Evolutionary conservation across 2,888 invertebrate genomes (phyloP).

Genomic region (Enchytraeus crypticus): DNA sequence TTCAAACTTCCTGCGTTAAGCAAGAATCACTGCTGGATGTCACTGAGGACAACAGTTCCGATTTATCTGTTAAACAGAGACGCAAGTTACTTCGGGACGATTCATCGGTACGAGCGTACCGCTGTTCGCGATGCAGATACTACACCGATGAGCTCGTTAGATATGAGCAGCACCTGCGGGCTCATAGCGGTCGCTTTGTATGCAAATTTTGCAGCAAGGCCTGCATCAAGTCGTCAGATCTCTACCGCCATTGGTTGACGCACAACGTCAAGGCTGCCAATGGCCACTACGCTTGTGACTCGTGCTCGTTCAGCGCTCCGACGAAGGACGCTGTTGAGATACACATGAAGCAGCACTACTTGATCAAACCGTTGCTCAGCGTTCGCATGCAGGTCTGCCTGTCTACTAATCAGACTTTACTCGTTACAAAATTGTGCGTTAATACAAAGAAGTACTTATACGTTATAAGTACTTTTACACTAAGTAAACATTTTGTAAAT

Average conservation of each 20-base stretch:
- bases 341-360: conserved; percentile 16
- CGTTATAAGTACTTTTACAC: no score
- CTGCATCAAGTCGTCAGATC: conserved; percentile 19
- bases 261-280: conserved; percentile 9
- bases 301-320: conserved; percentile 9
- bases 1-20: background rate
- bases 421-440: no score
- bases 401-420: no score
- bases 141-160: conserved; percentile 2
- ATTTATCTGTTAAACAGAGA: no score
- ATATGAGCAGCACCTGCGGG: conserved; percentile 13
- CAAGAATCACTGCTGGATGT: background rate
- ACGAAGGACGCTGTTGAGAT: conserved; percentile 2
- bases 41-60: no score
- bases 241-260: conserved; percentile 18
- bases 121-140: conserved; percentile 16
- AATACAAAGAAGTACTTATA: no score
- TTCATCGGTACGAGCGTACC: background rate
- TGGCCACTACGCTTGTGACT: conserved; percentile 12
- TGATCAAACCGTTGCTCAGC: background rate
- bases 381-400: background rate
- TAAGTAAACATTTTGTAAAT: no score
- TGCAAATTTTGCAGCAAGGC: conserved; percentile 19
- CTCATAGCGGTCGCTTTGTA: conserved; percentile 15
- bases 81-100: background rate